Evolutionary conservation across 2,113 vertebrate species (phyloP).

Genomic region (Apistogramma diplotaenia): DNA sequence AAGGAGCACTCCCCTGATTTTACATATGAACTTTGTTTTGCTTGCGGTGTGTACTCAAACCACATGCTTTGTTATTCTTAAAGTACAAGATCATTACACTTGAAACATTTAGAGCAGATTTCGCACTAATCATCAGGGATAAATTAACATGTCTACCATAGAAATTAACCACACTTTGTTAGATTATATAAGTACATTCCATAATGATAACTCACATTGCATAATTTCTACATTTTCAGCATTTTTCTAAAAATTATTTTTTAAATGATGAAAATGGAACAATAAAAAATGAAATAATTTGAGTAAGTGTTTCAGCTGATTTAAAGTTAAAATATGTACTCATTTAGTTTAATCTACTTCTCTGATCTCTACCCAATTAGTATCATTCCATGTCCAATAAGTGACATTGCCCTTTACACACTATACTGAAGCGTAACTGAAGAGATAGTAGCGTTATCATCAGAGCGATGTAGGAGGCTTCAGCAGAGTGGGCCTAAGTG

Average conservation of each 20-base stretch:
- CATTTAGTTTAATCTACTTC: neutral
- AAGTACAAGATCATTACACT: neutral
- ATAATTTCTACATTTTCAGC: neutral
- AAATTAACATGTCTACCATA: neutral
- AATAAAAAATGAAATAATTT: no score
- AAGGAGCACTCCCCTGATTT: neutral
- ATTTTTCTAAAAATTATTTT: neutral
- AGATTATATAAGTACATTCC: neutral
- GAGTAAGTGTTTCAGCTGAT: neutral
- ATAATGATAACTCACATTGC: no score
- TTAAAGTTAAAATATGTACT: neutral
- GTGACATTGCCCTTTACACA: neutral
- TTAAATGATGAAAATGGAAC: accelerated
- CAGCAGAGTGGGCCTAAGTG: neutral
- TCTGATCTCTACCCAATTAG: neutral
- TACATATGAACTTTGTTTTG: accelerated
- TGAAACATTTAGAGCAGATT: neutral
- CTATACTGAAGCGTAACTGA: neutral
- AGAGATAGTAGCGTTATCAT: neutral
- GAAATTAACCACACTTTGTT: neutral
- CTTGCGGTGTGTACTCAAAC: neutral
- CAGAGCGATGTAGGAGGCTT: neutral
- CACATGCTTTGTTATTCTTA: neutral
- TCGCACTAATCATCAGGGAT: neutral
- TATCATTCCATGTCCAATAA: neutral